Evolutionary conservation across 92 coral and sea anemone species (phyloP), one percentile per base, ranked within the genome.

Genomic region (Palythoa grandis): DNA sequence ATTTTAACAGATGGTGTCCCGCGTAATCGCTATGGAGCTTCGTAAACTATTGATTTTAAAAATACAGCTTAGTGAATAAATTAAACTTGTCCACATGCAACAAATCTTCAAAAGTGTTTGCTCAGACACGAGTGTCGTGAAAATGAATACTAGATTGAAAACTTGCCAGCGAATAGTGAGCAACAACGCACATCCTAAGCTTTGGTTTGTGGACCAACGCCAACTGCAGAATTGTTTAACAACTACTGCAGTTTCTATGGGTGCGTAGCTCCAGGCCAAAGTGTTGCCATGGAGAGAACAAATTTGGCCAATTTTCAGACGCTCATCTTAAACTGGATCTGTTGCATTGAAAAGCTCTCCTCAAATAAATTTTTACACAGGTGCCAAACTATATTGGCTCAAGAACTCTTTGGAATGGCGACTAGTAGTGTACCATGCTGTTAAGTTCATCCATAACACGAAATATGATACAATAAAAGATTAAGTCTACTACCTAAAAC

Each of bases 81-180:
- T 22, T 40, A 65, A 48, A 80, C 40, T 48, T 7, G n/a, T 63
- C 58, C 22, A 11, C 3, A 67, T 40, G n/a, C 53, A 17, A 78
- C 12, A 38, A 57, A 78, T n/a, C 17, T 39, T 39, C 12, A 58
- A 37, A 17, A 66, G 74, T 80, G 85, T 80, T 80, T 52, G 58
- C 58, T 23, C 43, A 48, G 20, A 80, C 57, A 14, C 17, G 11
- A 23, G 56, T 47, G 14, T 48, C 63, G 40, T 12, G 22, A 53
- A 22, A 52, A 43, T 22, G 38, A 47, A 43, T 40, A 11, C 7
- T 14, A 61, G 10, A 13, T 9, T 53, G 12, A 54, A 52, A 24
- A 38, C 9, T 29, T 2, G 68, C 39, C n/a, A 24, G 7, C 8
- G 48, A 40, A 54, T 3, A 47, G 11, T 24, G 40, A 10, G 20